A percentile compares a stretch with the other conserved stretches of the same genome.
Conservation (phyloP, 2,888 invertebrate species). For the Tryphoninae sp. region DNA sequence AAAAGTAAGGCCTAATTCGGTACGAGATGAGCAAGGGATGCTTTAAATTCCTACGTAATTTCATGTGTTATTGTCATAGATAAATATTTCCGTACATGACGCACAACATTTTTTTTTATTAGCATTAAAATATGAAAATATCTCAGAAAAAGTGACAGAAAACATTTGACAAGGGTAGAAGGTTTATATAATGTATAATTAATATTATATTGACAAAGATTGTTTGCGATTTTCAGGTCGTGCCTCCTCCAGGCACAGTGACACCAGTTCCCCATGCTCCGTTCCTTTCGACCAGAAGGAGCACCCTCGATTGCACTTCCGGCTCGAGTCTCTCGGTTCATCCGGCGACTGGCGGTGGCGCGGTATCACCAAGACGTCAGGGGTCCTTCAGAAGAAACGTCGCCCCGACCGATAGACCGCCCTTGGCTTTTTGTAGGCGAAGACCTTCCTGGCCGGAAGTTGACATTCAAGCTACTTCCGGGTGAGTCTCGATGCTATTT, state of each 20-base stretch:
- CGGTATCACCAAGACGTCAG: conserved; percentile 77
- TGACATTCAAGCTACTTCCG: conserved; percentile 91
- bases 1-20: too few species aligned
- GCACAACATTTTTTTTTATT: too few species aligned
- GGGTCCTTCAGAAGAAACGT: conserved; percentile 82
- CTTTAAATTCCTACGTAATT: too few species aligned
- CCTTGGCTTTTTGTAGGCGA: conserved; percentile 89
- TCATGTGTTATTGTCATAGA: too few species aligned
- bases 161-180: too few species aligned
- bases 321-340: conserved; percentile 74
- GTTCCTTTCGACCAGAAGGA: conserved; percentile 74
- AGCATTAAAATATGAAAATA: too few species aligned
- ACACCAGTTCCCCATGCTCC: conserved; percentile 76
- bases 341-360: conserved; percentile 71
- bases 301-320: conserved; percentile 75
- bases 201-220: too few species aligned
- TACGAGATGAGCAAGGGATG: too few species aligned
- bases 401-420: conserved; percentile 85
- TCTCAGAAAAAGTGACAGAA: too few species aligned
- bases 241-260: conserved; percentile 81
- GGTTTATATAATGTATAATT: too few species aligned
- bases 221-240: conserved; percentile 69
- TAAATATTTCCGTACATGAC: too few species aligned
- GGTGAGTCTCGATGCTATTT: conserved; percentile 83
- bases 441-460: conserved; percentile 93